Base-by-base conservation (phyloP, 1,140 invertebrate genomes). In the Ostrea denselamellosa region DNA sequence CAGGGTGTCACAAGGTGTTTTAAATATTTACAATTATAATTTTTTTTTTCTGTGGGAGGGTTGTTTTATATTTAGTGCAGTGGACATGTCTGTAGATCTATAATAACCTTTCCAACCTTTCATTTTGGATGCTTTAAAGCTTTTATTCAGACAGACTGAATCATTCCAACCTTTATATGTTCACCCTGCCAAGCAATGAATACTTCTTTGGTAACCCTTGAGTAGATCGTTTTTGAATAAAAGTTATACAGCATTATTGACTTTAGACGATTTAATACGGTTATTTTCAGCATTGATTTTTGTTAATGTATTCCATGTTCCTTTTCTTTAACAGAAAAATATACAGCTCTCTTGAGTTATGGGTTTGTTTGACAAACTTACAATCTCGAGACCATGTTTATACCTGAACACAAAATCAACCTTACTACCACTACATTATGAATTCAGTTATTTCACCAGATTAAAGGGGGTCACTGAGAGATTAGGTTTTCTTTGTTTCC, bases 321-420 rank as follows among this genome's bases (percentile, higher is more conserved):
- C 53, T 87, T 68, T 71, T 86, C 52, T 22, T 81, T 86, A 14
- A 53, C 19, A 52, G 9, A 86, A 68, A 86, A 22, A 77, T 86
- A 86, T 51, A 77, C 22, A 77, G 22, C 68, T 34, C 68, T 77
- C 68, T 62, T 62, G 25, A 25, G 22, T 17, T 77, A 10, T 25
- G 25, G 9, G 19, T 44, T 81, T n/a, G n/a, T 86, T 53, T 77
- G 17, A 86, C 22, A 54, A 17, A 68, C 62, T 44, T 71, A 54
- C 53, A 52, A 51, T n/a, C 9, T 51, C 17, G 1, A n/a, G 53
- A 25, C 22, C 44, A 54, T 86, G 65, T 86, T 25, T 81, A 2
- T 44, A 44, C 25, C 10, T 51, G 22, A n/a, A 28, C 62, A 17
- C 28, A 62, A 62, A 34, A 62, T 0, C 56, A n/a, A 9, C 62